These are phyloP conservation scores for Dendronephthya gigantea DNA, from an alignment of 64 coral and sea anemone species.

Conservation along the genomic window DNA sequence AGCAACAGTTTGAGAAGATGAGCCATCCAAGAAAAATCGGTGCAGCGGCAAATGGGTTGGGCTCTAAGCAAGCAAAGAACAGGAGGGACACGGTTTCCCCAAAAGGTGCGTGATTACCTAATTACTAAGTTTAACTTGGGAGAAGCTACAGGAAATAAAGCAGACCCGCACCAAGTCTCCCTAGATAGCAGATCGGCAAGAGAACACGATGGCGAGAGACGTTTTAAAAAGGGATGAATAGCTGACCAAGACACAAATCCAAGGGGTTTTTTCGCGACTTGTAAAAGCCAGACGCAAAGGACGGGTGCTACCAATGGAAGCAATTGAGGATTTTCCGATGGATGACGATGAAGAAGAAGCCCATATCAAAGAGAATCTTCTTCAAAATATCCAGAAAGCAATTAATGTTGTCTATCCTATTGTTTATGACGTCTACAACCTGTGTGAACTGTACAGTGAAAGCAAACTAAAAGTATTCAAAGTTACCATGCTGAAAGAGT, in stretches of 20 bases:
- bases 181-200: constrained; percentile 36
- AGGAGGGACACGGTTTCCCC: constrained; percentile 26
- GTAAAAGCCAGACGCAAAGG: not conserved
- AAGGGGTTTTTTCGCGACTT: constrained; percentile 22
- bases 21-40: not conserved
- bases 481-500: constrained; percentile 14
- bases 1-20: constrained; percentile 28
- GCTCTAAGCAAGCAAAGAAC: constrained; percentile 31
- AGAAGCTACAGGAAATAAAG: constrained; percentile 36
- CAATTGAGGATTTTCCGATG: not conserved
- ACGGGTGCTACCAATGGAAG: not conserved
- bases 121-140: constrained; percentile 42
- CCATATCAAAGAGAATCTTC: not conserved
- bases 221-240: constrained; percentile 32
- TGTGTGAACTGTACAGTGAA: not conserved
- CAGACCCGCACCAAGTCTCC: constrained; percentile 18
- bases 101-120: constrained; percentile 40
- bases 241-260: constrained; percentile 10
- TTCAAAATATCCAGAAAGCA: not conserved
- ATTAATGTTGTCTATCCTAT: too few species aligned
- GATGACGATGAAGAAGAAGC: not conserved
- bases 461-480: not conserved
- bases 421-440: not conserved
- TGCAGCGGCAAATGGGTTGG: constrained; percentile 16
- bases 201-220: not conserved